phyloP scores from a whole-genome alignment of 2,113 vertebrate species.

The Pholis gunnellus region DNA sequence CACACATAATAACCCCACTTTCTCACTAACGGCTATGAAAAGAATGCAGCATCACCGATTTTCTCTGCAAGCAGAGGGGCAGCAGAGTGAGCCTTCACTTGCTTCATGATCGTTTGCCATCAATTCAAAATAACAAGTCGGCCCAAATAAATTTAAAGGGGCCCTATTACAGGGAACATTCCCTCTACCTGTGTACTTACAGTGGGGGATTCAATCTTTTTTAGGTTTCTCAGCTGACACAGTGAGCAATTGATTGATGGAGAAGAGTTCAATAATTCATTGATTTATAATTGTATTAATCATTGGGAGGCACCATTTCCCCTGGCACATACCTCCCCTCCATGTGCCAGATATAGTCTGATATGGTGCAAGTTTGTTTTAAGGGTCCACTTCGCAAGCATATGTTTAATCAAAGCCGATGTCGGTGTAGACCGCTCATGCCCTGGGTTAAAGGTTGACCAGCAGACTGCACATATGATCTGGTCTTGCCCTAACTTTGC shows the following conservation, averaged over 20 bases:
- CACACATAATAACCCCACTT: constrained; percentile 71
- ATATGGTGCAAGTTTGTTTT: background rate
- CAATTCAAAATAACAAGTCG: constrained; percentile 24
- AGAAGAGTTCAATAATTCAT: constrained; percentile 15
- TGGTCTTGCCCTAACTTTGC: background rate
- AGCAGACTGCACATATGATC: background rate
- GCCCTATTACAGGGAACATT: background rate
- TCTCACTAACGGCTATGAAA: constrained; percentile 70
- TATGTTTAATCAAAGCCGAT: background rate
- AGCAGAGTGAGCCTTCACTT: constrained; percentile 31
- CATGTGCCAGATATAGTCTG: background rate
- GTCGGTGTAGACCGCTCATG: background rate
- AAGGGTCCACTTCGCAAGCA: constrained; percentile 8
- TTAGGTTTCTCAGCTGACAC: background rate
- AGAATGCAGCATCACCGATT: constrained; percentile 66
- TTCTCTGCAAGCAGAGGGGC: constrained; percentile 3
- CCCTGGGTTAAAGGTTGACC: background rate
- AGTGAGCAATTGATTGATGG: background rate
- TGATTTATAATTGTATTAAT: constrained; percentile 17
- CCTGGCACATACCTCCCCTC: background rate
- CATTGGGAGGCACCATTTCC: constrained; percentile 16
- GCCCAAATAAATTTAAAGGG: background rate
- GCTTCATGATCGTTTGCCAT: constrained; percentile 37
- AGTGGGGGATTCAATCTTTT: background rate
- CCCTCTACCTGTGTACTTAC: background rate